These are phyloP conservation scores for Caenorhabditis panamensis DNA, from an alignment of 2,888 invertebrate genomes.

Conservation along the genomic window DNA sequence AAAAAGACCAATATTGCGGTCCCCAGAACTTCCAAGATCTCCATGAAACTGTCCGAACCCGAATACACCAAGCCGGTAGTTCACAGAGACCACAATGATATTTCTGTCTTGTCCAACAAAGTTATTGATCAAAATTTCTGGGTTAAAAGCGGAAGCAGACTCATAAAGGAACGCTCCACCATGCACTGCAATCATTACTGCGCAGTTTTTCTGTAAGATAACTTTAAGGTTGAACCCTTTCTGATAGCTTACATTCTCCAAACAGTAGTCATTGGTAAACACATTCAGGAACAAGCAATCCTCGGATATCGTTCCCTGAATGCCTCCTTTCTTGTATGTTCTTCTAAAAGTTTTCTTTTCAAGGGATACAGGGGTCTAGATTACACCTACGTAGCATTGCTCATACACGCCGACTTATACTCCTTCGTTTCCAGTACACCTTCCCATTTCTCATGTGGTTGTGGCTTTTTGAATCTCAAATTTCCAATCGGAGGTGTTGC, in stretches of 20 bases:
- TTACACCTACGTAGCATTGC: slow-evolving; percentile 8
- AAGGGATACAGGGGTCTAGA: not conserved
- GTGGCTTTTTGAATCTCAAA: slow-evolving; percentile 42
- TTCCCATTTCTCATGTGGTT: slow-evolving; percentile 40
- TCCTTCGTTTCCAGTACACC: slow-evolving; percentile 54
- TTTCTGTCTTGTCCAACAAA: slow-evolving; percentile 63
- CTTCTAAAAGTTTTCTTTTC: slow-evolving; percentile 11
- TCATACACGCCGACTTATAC: slow-evolving; percentile 64
- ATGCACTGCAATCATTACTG: slow-evolving; percentile 60
- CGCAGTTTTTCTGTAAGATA: slow-evolving; percentile 57
- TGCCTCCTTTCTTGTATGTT: slow-evolving; percentile 47
- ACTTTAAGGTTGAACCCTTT: not conserved
- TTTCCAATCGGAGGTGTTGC: slow-evolving; percentile 45
- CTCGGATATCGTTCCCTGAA: slow-evolving; percentile 62
- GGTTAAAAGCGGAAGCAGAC: slow-evolving; percentile 51
- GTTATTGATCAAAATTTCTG: slow-evolving; percentile 61
- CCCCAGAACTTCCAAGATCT: slow-evolving; percentile 12
- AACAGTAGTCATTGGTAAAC: slow-evolving; percentile 59
- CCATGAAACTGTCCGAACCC: slow-evolving; percentile 57
- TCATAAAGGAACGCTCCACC: slow-evolving; percentile 53
- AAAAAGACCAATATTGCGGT: slow-evolving; percentile 47
- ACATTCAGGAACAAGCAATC: slow-evolving; percentile 65
- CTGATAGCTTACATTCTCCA: slow-evolving; percentile 24
- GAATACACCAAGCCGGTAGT: slow-evolving; percentile 57
- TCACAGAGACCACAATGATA: slow-evolving; percentile 56